Percentiles rank a stretch among this genome's conserved stretches.
Evolutionary conservation across 1,140 invertebrate species (phyloP).

Genomic region (Conopomorpha cramerella): DNA sequence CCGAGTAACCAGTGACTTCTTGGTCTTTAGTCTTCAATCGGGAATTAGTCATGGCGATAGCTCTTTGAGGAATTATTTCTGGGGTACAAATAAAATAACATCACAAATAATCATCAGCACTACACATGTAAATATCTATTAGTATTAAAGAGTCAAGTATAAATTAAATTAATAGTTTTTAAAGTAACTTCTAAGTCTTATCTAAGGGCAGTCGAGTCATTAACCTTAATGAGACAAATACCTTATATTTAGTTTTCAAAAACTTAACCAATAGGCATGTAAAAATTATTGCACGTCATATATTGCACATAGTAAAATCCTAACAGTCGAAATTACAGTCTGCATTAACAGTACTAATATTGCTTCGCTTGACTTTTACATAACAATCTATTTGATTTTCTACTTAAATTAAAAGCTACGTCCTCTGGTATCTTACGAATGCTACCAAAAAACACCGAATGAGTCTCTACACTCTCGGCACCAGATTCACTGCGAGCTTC

Average conservation of each 20-base stretch:
- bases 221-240: too few relatives aligned
- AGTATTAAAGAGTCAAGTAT: too few relatives aligned
- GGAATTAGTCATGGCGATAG: too few relatives aligned
- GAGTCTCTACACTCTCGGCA: constrained; percentile 81
- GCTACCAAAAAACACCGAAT: constrained; percentile 78
- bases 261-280: background rate
- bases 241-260: background rate
- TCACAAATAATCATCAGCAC: too few relatives aligned
- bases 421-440: constrained; percentile 37
- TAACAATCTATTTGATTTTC: constrained; percentile 22
- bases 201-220: too few relatives aligned
- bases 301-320: background rate
- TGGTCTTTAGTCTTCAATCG: too few relatives aligned
- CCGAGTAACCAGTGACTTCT: too few relatives aligned
- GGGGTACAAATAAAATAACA: too few relatives aligned
- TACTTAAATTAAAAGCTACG: constrained; percentile 9
- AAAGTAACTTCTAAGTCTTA: too few relatives aligned
- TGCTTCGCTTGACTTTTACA: constrained; percentile 17
- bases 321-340: background rate
- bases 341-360: background rate
- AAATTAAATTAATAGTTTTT: too few relatives aligned
- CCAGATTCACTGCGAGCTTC: constrained; percentile 82
- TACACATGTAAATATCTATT: too few relatives aligned
- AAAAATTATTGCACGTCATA: background rate
- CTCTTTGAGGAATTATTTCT: too few relatives aligned